Conservation (phyloP, 2,797 vertebrate species). For the Cyprinella venusta region DNA sequence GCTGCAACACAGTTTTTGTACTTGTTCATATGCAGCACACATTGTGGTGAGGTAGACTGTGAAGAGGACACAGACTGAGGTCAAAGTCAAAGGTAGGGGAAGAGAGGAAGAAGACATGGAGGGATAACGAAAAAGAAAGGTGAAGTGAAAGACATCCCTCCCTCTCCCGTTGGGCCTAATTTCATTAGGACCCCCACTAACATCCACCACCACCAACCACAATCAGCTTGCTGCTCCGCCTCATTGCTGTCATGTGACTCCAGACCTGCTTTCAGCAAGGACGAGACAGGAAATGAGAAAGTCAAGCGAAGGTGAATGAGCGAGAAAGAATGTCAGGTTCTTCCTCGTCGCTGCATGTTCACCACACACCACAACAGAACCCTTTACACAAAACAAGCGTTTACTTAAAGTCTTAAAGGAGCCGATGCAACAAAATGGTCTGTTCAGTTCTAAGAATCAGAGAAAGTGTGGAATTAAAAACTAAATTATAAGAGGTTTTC, state of each 20-base stretch:
- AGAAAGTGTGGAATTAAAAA: neutral
- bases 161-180: conserved; percentile 17
- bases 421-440: neutral
- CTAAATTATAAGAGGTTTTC: neutral
- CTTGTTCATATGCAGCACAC: conserved; percentile 48
- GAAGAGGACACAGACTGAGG: conserved; percentile 36
- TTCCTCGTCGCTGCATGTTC: conserved; percentile 13
- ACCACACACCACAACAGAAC: neutral
- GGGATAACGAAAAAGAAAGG: conserved; percentile 26
- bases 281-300: conserved; percentile 49
- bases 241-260: conserved; percentile 41
- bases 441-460: neutral
- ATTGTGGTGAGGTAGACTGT: conserved; percentile 45
- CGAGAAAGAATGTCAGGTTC: conserved; percentile 16
- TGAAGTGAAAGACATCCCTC: conserved; percentile 37
- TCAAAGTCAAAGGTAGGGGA: conserved; percentile 32
- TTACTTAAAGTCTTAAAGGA: neutral
- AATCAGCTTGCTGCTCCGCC: neutral
- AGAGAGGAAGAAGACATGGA: neutral
- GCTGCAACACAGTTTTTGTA: neutral
- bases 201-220: neutral
- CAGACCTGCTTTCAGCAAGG: conserved; percentile 32
- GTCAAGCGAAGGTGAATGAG: conserved; percentile 28
- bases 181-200: conserved; percentile 23
- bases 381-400: neutral